These are phyloP conservation scores for Lepus oiostolus DNA, from an alignment of 2,797 vertebrate genomes.

Conservation along the genomic window DNA sequence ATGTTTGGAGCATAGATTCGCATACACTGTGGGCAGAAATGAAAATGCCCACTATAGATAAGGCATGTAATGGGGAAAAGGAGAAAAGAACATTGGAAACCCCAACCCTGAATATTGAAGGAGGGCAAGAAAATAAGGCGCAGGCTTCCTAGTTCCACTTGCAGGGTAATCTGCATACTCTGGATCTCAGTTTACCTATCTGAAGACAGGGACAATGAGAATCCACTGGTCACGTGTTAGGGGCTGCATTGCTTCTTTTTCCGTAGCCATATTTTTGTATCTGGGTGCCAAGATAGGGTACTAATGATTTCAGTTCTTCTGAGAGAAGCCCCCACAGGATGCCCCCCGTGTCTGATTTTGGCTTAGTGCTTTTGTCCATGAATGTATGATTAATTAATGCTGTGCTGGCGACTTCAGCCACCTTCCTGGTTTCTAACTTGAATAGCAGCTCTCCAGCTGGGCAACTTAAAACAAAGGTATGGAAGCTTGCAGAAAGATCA, in stretches of 20 bases:
- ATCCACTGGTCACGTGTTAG: neutral
- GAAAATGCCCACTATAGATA: neutral
- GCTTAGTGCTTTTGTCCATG: constrained; percentile 2
- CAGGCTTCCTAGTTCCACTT: constrained; percentile 2
- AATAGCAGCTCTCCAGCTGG: neutral
- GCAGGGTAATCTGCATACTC: neutral
- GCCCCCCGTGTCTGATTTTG: neutral
- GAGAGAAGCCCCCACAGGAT: neutral
- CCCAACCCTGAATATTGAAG: constrained; percentile 49
- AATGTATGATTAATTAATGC: constrained; percentile 38
- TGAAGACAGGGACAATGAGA: constrained; percentile 7
- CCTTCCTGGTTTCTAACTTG: neutral
- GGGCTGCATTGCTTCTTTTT: too few species aligned
- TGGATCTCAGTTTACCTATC: neutral
- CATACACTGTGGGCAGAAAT: neutral
- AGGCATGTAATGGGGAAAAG: neutral
- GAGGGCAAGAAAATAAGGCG: neutral
- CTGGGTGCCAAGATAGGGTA: neutral
- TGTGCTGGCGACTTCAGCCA: neutral
- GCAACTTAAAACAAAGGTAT: neutral
- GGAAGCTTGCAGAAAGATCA: constrained; percentile 28
- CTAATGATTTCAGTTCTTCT: neutral
- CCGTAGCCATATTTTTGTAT: neutral
- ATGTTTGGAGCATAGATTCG: neutral
- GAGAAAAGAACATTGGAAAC: constrained; percentile 37